Conservation (phyloP, 2,797 vertebrate genomes). For the Hoplostethus mediterraneus region DNA sequence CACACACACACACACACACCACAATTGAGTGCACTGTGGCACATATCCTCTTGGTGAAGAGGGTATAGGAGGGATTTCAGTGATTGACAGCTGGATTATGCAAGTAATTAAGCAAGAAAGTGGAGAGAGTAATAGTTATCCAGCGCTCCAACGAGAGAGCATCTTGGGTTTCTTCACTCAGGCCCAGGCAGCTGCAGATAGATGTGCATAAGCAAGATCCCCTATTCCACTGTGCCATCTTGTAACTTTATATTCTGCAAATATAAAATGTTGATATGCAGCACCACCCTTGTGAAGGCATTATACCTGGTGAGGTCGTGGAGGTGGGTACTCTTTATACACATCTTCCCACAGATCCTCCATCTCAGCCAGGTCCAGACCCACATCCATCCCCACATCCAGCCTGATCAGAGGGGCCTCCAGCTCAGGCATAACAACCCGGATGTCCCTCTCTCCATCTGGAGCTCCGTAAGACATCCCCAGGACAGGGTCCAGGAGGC, state of each 20-base stretch:
- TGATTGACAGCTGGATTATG: slow-evolving; percentile 61
- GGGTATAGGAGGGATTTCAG: slow-evolving; percentile 39
- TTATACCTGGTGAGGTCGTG: slow-evolving; percentile 88
- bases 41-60: slow-evolving; percentile 36
- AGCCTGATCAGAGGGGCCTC: slow-evolving; percentile 78
- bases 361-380: slow-evolving; percentile 84
- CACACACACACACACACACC: slow-evolving; percentile 2
- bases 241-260: slow-evolving; percentile 7
- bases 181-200: slow-evolving; percentile 21
- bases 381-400: slow-evolving; percentile 45
- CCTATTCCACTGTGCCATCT: neutral
- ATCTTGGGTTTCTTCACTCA: slow-evolving; percentile 18
- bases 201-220: slow-evolving; percentile 18
- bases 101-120: slow-evolving; percentile 42
- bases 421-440: slow-evolving; percentile 74
- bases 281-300: neutral
- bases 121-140: slow-evolving; percentile 26
- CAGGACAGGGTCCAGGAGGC: slow-evolving; percentile 61
- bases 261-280: slow-evolving; percentile 1
- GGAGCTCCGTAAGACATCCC: slow-evolving; percentile 64
- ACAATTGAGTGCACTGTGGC: neutral
- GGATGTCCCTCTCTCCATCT: slow-evolving; percentile 65
- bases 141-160: slow-evolving; percentile 29
- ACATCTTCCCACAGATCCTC: slow-evolving; percentile 90
- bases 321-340: slow-evolving; percentile 90